These are phyloP conservation scores for Monomorium pharaonis DNA, from an alignment of 1,140 invertebrate genomes.

Conservation along the genomic window DNA sequence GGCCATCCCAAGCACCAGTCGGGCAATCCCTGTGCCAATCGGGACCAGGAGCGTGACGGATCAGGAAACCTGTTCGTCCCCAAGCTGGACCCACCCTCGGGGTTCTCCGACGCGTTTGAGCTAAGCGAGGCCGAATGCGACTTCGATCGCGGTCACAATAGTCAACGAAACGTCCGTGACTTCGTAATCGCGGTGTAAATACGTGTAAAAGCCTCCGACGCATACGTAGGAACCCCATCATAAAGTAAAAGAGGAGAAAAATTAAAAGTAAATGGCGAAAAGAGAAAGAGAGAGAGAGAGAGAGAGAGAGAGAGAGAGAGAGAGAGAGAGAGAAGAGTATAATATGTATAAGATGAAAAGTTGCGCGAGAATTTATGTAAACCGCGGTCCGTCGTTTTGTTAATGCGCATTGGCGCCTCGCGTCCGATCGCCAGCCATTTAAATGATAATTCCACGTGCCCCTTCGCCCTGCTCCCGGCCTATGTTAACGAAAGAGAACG, in stretches of 20 bases:
- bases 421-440: background rate
- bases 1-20: conserved; percentile 85
- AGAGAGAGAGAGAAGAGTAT: background rate
- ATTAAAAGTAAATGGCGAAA: background rate
- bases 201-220: conserved; percentile 67
- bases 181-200: conserved; percentile 86
- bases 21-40: conserved; percentile 80
- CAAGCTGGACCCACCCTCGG: conserved; percentile 87
- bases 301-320: background rate
- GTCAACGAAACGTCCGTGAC: conserved; percentile 83
- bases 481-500: conserved; percentile 43
- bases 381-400: conserved; percentile 71
- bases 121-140: conserved; percentile 86
- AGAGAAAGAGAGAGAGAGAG: too few species aligned
- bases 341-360: background rate
- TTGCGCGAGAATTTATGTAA: conserved; percentile 25
- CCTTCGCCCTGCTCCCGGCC: conserved; percentile 63
- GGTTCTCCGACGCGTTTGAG: conserved; percentile 87
- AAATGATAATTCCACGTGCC: conserved; percentile 3
- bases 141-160: conserved; percentile 79
- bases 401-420: conserved; percentile 55
- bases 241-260: conserved; percentile 16
- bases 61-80: conserved; percentile 86
- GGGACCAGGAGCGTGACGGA: conserved; percentile 84
- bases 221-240: conserved; percentile 24